These are phyloP conservation scores for Arion vulgaris DNA, from an alignment of 1,140 invertebrate species.

Conservation along the genomic window DNA sequence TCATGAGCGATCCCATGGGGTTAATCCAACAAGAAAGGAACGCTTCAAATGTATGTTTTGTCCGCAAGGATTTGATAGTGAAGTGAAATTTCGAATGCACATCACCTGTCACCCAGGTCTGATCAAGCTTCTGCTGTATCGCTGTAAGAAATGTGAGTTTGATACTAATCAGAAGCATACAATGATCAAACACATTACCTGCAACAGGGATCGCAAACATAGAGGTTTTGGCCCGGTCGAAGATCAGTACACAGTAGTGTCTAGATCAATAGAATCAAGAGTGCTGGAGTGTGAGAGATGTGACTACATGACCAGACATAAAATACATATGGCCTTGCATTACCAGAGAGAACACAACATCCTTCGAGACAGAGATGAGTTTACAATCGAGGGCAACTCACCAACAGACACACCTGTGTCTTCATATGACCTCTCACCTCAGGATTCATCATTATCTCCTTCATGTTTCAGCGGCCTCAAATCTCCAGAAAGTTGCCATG, in stretches of 20 bases:
- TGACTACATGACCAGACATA: constrained; percentile 50
- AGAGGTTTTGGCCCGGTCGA: constrained; percentile 41
- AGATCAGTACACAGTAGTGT: constrained; percentile 44
- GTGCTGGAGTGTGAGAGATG: constrained; percentile 49
- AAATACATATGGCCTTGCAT: constrained; percentile 48
- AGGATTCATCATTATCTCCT: neutral
- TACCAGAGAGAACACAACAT: constrained; percentile 45
- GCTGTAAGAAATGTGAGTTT: constrained; percentile 51
- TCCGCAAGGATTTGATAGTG: constrained; percentile 50
- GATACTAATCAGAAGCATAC: constrained; percentile 47
- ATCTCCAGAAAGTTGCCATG: constrained; percentile 5
- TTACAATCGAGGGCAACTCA: constrained; percentile 24
- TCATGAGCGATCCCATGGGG: constrained; percentile 45
- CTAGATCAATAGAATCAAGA: constrained; percentile 42
- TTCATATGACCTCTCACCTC: neutral
- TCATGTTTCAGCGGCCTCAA: neutral
- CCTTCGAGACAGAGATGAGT: constrained; percentile 32
- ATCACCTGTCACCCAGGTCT: constrained; percentile 51
- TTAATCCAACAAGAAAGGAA: constrained; percentile 44
- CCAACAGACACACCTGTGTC: constrained; percentile 29
- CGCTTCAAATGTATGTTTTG: constrained; percentile 52
- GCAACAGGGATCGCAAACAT: constrained; percentile 40
- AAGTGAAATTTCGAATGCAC: constrained; percentile 46
- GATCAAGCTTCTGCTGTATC: constrained; percentile 44
- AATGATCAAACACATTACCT: constrained; percentile 46